These are phyloP conservation scores for Eriocheir sinensis DNA, from an alignment of 1,140 invertebrate genomes.

Conservation along the genomic window DNA sequence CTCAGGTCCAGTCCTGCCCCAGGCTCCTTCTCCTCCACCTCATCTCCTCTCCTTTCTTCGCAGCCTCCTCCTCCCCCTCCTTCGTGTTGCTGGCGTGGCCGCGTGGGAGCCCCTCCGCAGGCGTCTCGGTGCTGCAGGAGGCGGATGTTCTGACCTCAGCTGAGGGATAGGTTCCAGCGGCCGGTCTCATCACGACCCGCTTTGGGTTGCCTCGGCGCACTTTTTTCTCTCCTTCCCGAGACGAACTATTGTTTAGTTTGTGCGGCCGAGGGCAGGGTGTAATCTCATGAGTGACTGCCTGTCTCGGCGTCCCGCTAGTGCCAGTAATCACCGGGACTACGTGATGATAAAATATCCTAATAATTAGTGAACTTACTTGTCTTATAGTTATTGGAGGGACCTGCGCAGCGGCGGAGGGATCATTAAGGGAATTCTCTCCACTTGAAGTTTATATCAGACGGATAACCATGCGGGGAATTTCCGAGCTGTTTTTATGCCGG, in stretches of 20 bases:
- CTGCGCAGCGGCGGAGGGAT: neutral
- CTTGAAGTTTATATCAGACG: neutral
- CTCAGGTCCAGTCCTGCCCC: slow-evolving; percentile 62
- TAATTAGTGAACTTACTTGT: slow-evolving; percentile 19
- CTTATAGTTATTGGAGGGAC: neutral
- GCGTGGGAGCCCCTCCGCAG: slow-evolving; percentile 63
- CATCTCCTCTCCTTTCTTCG: slow-evolving; percentile 25
- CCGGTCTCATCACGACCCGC: slow-evolving; percentile 55
- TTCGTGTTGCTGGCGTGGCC: slow-evolving; percentile 17
- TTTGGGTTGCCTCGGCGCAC: neutral
- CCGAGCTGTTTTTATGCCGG: neutral
- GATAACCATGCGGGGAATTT: neutral
- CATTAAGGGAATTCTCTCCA: neutral
- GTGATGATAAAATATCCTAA: slow-evolving; percentile 38
- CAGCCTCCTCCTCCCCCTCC: slow-evolving; percentile 12
- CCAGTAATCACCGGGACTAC: slow-evolving; percentile 11
- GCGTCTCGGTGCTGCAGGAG: slow-evolving; percentile 57
- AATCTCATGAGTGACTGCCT: slow-evolving; percentile 31
- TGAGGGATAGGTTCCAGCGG: slow-evolving; percentile 45
- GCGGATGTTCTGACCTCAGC: slow-evolving; percentile 65
- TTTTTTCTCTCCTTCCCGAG: slow-evolving; percentile 26
- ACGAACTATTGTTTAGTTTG: slow-evolving; percentile 41
- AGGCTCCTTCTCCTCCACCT: slow-evolving; percentile 54
- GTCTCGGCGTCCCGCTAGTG: slow-evolving; percentile 38
- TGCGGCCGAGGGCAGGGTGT: slow-evolving; percentile 35